Percentiles rank a stretch among this genome's conserved stretches.
phyloP scores from a whole-genome alignment of 2,113 vertebrate species.

The Elaphurus davidianus region DNA sequence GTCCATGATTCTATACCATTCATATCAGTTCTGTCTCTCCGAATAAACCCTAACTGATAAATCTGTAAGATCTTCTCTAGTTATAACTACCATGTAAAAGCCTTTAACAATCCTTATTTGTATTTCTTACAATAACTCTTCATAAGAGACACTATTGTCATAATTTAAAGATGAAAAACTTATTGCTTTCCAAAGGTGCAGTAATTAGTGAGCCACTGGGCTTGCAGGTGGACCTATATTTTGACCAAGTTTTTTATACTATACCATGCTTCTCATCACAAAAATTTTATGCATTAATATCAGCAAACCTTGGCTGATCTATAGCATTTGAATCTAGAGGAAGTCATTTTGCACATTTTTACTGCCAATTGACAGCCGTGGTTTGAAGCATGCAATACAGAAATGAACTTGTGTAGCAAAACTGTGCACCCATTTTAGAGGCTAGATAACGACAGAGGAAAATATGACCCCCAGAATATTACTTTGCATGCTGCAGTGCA shows the following conservation, averaged over 20 bases:
- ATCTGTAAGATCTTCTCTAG: neutral
- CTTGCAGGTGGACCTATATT: neutral
- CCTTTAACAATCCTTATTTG: neutral
- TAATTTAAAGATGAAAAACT: neutral
- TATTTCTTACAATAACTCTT: neutral
- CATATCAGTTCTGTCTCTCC: neutral
- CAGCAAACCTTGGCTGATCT: neutral
- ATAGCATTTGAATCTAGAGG: neutral
- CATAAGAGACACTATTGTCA: neutral
- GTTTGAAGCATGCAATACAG: neutral
- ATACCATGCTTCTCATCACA: neutral
- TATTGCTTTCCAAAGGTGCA: neutral
- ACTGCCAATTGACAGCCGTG: neutral
- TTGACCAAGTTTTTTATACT: neutral
- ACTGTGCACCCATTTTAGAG: conserved; percentile 63
- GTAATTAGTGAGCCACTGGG: neutral
- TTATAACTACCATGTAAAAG: neutral
- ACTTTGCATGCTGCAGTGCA: conserved; percentile 41
- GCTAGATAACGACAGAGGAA: conserved; percentile 40
- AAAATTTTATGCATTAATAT: neutral
- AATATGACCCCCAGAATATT: conserved; percentile 38
- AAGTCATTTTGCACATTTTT: neutral
- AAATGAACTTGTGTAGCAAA: conserved; percentile 15
- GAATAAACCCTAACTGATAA: neutral
- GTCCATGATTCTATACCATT: neutral